phyloP scores from a whole-genome alignment of 2,888 invertebrate genomes.

The Tuberolachnus salignus region DNA sequence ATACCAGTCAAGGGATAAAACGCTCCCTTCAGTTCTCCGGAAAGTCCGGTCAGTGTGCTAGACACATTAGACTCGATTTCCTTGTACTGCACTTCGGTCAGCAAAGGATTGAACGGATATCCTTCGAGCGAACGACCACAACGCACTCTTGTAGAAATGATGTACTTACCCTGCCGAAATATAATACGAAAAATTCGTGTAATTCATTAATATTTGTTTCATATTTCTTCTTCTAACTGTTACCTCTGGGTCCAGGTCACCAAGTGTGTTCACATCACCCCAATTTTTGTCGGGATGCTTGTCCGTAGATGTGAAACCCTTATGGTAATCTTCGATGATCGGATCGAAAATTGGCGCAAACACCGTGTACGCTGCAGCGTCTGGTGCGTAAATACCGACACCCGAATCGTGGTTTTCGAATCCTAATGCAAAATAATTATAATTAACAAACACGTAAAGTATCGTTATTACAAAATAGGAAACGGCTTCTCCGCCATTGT shows the following conservation, averaged over 20 bases:
- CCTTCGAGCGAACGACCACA: slow-evolving; percentile 94
- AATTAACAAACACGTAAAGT: neutral
- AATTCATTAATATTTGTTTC: too few species aligned
- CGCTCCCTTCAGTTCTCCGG: slow-evolving; percentile 90
- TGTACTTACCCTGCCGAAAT: slow-evolving; percentile 72
- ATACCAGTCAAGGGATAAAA: slow-evolving; percentile 95
- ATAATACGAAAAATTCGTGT: neutral
- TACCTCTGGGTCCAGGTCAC: slow-evolving; percentile 87
- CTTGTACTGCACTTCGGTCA: slow-evolving; percentile 95
- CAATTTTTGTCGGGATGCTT: slow-evolving; percentile 93
- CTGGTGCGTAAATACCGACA: slow-evolving; percentile 96
- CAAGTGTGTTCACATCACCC: slow-evolving; percentile 88
- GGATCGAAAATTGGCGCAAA: slow-evolving; percentile 95
- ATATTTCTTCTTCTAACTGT: slow-evolving; percentile 37
- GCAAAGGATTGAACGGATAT: slow-evolving; percentile 96
- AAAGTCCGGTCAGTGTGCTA: slow-evolving; percentile 78
- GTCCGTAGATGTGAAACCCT: slow-evolving; percentile 91
- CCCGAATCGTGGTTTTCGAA: slow-evolving; percentile 95
- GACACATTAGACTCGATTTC: slow-evolving; percentile 95
- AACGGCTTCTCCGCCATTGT: too few species aligned
- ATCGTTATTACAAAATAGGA: neutral
- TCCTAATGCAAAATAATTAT: slow-evolving; percentile 65
- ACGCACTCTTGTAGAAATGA: slow-evolving; percentile 94
- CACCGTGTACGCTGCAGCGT: slow-evolving; percentile 91
- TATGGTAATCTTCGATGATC: slow-evolving; percentile 97